A percentile compares a stretch with the other conserved stretches of the same genome.
phyloP scores from a whole-genome alignment of 2,888 invertebrate species.

The Micropterix aruncella region DNA sequence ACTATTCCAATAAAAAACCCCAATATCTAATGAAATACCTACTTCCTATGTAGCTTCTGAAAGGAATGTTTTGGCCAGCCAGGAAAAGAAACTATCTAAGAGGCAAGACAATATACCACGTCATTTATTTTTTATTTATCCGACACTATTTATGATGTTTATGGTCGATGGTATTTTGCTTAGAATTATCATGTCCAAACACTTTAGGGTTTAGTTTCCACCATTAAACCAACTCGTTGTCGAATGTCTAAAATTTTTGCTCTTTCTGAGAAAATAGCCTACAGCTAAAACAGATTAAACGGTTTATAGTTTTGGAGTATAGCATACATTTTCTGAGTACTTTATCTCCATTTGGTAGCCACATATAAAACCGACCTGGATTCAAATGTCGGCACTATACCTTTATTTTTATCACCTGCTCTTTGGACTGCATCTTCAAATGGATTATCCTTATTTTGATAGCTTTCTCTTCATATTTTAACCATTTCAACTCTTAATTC shows the following conservation, averaged over 20 bases:
- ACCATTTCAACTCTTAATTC: neutral
- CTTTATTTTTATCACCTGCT: neutral
- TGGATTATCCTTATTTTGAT: neutral
- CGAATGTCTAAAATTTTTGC: neutral
- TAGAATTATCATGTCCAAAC: neutral
- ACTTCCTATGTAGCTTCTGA: neutral
- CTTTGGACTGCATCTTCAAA: neutral
- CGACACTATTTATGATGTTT: neutral
- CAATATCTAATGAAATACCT: neutral
- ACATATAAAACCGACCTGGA: slow-evolving; percentile 1
- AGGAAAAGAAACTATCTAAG: neutral
- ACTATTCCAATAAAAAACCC: neutral
- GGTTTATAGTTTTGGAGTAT: slow-evolving; percentile 2
- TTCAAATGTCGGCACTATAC: neutral
- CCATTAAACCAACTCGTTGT: neutral
- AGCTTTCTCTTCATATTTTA: neutral
- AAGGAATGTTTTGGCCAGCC: neutral
- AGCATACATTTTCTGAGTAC: slow-evolving; percentile 3
- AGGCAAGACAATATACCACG: neutral
- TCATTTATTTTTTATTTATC: neutral
- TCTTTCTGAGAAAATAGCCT: slow-evolving; percentile 1
- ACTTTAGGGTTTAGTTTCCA: neutral
- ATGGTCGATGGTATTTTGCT: neutral
- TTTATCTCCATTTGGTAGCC: slow-evolving; percentile 4
- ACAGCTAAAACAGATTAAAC: slow-evolving; percentile 4